A percentile compares a stretch with the other conserved stretches of the same genome.
These are phyloP conservation scores for Accipiter virgatus DNA, from an alignment of 2,113 vertebrate genomes.

Conservation along the genomic window DNA sequence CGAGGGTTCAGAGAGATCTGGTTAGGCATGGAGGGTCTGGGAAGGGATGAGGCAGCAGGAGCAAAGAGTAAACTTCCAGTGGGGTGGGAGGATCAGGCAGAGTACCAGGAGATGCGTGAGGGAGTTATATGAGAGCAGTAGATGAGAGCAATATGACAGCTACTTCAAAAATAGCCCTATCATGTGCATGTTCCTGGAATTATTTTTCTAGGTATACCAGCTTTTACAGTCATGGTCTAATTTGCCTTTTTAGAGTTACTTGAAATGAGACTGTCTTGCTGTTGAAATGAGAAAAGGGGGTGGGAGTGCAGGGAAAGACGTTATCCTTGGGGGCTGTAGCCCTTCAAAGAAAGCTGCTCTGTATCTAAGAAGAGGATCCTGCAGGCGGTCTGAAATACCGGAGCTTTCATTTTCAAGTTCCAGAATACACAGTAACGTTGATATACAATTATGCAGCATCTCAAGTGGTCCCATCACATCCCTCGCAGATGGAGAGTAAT, in stretches of 20 bases:
- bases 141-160: background rate
- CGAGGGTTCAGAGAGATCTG: background rate
- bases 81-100: background rate
- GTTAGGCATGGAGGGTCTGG: background rate
- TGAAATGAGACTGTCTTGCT: background rate
- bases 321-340: background rate
- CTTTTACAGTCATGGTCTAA: background rate
- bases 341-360: background rate
- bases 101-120: background rate
- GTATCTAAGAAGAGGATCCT: background rate
- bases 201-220: background rate
- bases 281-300: background rate
- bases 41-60: background rate
- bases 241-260: background rate
- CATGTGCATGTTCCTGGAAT: background rate
- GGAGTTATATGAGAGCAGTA: background rate
- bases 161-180: background rate
- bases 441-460: background rate
- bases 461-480: slow-evolving; percentile 9
- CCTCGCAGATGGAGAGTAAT: slow-evolving; percentile 25
- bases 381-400: background rate
- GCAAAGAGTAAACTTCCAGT: background rate
- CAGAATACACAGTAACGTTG: background rate
- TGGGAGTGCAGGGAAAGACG: background rate
- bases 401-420: background rate